Conservation (phyloP, 1,140 invertebrate species). For the Phthorimaea operculella region DNA sequence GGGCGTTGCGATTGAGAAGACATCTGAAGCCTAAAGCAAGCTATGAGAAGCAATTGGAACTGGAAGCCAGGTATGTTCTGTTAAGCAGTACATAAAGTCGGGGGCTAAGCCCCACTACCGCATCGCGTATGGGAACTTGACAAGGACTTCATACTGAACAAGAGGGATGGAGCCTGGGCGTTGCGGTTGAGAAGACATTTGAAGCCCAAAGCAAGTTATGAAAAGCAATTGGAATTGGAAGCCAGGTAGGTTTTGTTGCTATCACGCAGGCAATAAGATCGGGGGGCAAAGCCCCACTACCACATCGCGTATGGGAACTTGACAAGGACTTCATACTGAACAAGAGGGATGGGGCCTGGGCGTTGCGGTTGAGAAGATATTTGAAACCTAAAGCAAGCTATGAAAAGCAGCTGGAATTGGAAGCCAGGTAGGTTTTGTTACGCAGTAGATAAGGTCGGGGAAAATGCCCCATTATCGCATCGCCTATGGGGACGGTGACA, state of each 20-base stretch:
- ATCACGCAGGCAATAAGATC: too few species aligned
- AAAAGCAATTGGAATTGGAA: slow-evolving; percentile 50
- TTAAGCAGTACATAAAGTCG: too few species aligned
- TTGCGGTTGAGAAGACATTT: slow-evolving; percentile 38
- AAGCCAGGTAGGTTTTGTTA: slow-evolving; percentile 24
- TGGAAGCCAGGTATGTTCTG: slow-evolving; percentile 30
- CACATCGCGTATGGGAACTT: slow-evolving; percentile 44
- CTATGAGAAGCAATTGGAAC: slow-evolving; percentile 42
- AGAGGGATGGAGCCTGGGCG: slow-evolving; percentile 50
- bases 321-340: slow-evolving; percentile 38
- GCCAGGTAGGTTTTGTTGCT: slow-evolving; percentile 15
- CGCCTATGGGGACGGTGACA: slow-evolving; percentile 43
- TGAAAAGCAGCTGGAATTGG: slow-evolving; percentile 45
- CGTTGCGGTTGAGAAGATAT: slow-evolving; percentile 38
- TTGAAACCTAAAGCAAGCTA: slow-evolving; percentile 30
- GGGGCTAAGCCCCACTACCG: slow-evolving; percentile 44
- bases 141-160: slow-evolving; percentile 40
- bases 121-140: slow-evolving; percentile 44
- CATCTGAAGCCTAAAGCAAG: slow-evolving; percentile 33
- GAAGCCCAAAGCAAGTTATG: slow-evolving; percentile 25
- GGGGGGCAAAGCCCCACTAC: slow-evolving; percentile 38
- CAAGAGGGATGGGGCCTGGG: slow-evolving; percentile 51
- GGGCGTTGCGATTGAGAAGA: slow-evolving; percentile 39
- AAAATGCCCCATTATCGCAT: slow-evolving; percentile 44
- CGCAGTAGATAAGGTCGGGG: too few species aligned